Evolutionary conservation across 2,888 invertebrate genomes (phyloP).

Genomic region (Leucania comma): DNA sequence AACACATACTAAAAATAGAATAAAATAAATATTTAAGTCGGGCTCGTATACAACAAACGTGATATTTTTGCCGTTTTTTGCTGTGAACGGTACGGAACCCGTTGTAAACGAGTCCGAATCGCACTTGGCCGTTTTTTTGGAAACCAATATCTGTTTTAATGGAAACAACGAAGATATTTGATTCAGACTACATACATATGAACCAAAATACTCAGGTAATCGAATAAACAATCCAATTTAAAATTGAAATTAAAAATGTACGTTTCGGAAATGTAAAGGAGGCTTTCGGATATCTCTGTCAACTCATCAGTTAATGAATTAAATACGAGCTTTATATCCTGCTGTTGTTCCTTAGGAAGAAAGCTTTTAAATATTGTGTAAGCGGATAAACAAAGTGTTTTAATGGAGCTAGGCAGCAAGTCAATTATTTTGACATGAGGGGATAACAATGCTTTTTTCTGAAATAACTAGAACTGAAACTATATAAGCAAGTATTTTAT

Average conservation of each 20-base stretch:
- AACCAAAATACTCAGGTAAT: slow-evolving; percentile 30
- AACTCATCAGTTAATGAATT: slow-evolving; percentile 35
- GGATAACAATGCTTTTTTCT: background rate
- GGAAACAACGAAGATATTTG: slow-evolving; percentile 52
- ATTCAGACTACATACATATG: slow-evolving; percentile 38
- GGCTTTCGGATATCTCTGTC: slow-evolving; percentile 12
- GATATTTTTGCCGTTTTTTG: too few species aligned
- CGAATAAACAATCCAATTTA: slow-evolving; percentile 37
- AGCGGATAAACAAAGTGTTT: background rate
- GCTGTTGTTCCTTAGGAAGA: slow-evolving; percentile 9
- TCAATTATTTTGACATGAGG: background rate
- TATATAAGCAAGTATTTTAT: background rate
- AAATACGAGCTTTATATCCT: slow-evolving; percentile 5
- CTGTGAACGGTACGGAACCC: too few species aligned
- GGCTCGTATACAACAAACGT: too few species aligned
- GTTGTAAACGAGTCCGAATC: too few species aligned
- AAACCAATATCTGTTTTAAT: slow-evolving; percentile 58
- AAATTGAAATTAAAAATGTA: slow-evolving; percentile 39
- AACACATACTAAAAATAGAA: too few species aligned
- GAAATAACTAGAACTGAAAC: background rate
- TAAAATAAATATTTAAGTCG: too few species aligned
- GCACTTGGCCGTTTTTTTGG: slow-evolving; percentile 7
- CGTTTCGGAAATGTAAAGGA: slow-evolving; percentile 27
- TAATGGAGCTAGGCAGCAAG: background rate
- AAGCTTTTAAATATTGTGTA: slow-evolving; percentile 6